A percentile compares a stretch with the other conserved stretches of the same genome.
phyloP scores from a whole-genome alignment of 2,888 invertebrate genomes.

The Tortricodes alternella region DNA sequence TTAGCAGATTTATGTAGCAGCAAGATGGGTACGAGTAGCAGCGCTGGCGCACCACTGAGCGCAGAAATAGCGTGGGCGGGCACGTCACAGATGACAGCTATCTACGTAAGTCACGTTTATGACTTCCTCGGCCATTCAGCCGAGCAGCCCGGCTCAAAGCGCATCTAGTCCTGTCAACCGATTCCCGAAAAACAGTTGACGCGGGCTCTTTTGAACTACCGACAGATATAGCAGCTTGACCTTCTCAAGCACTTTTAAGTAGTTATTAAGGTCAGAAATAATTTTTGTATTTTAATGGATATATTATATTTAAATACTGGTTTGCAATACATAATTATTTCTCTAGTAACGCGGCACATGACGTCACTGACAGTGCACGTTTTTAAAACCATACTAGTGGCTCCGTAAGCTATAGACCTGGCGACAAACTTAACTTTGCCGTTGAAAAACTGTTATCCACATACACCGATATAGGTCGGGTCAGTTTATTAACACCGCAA shows the following conservation, averaged over 20 bases:
- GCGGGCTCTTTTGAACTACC: background rate
- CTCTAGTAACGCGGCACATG: too few relatives aligned
- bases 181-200: background rate
- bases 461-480: too few relatives aligned
- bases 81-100: constrained; percentile 76
- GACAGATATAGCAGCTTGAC: background rate
- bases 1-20: constrained; percentile 49
- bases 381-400: too few relatives aligned
- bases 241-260: background rate
- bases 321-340: too few relatives aligned
- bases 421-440: too few relatives aligned
- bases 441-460: too few relatives aligned
- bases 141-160: constrained; percentile 42
- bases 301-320: too few relatives aligned
- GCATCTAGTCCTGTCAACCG: constrained; percentile 16
- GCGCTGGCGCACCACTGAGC: constrained; percentile 59
- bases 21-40: constrained; percentile 50
- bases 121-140: constrained; percentile 82
- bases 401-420: too few relatives aligned
- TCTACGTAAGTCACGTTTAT: constrained; percentile 64
- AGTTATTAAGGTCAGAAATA: too few relatives aligned
- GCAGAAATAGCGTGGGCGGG: constrained; percentile 82
- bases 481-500: too few relatives aligned
- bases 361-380: too few relatives aligned
- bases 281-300: too few relatives aligned